Base-by-base conservation (phyloP, 1,140 invertebrate genomes). In the Drosophila kohkoa region DNA sequence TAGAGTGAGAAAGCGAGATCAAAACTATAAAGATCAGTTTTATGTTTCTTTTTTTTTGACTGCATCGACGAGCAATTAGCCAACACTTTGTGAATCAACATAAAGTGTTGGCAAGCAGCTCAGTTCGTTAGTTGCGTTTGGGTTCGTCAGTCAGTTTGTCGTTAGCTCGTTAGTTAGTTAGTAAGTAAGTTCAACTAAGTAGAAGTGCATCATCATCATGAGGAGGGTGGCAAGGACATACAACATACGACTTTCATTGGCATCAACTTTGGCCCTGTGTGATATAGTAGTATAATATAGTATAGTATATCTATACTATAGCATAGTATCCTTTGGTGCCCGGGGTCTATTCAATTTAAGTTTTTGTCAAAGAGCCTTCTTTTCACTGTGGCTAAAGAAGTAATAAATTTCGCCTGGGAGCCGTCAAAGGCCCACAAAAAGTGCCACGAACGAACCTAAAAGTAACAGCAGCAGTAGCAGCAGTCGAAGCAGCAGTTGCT, bases 321-420 rank as follows among this genome's bases (percentile, higher is more conserved):
- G 20, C 3, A 52, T 41, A 46, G 57, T 58, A 65, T 35, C 20
- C 20, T 25, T 25, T 25, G 41, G 32, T 43, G 41, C 41, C 48
- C 5, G 4, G 49, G 45, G 58, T 70, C 58, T 63, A 70, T 70
- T 75, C 66, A 75, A 75, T 75, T 70, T 43, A 70, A 63, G 72
- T 69, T 65, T 69, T 69, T 68, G 57, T 77, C 75, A 77, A 77
- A 75, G 75, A 57, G 64, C 58, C 58, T 54, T 57, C 57, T 11
- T 57, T 63, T 49, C 52, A 66, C 60, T 55, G 63, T 52, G 75
- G 69, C 51, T 62, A 74, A 74, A 68, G 63, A 77, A 77, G 64
- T 66, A 77, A 77, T 69, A 69, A 69, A 75, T 75, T 64, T 69
- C 11, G 59, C 51, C 65, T 64, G 51, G 46, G 13, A 64, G 65